Conservation (phyloP, 2,797 vertebrate species). For the Macropus fuliginosus region DNA sequence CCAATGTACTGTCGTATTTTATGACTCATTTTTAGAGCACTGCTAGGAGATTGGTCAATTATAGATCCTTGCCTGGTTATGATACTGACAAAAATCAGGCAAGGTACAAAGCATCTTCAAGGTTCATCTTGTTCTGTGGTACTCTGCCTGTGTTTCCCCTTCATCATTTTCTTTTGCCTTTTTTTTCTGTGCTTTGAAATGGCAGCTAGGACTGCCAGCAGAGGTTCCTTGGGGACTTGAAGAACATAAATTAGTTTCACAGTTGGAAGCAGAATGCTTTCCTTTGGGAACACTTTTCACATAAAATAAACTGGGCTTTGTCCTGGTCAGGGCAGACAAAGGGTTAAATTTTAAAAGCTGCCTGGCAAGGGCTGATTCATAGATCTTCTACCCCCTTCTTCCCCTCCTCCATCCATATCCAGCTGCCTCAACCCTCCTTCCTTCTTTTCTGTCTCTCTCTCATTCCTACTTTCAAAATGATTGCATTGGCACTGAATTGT, state of each 20-base stretch:
- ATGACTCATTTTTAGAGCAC: not conserved
- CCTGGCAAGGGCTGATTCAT: not conserved
- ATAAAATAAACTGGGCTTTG: conserved; percentile 31
- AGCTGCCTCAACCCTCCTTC: not conserved
- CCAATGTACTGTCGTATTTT: not conserved
- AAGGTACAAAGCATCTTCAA: not conserved
- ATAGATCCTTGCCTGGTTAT: not conserved
- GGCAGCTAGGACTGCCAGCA: conserved; percentile 1
- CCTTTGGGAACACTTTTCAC: conserved; percentile 47
- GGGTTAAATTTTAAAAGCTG: not conserved
- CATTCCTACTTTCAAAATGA: not conserved
- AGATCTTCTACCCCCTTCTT: not conserved
- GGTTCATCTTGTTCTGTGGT: not conserved
- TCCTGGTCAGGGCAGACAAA: conserved; percentile 15
- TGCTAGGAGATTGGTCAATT: not conserved
- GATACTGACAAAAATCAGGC: not conserved
- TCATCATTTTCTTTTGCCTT: not conserved
- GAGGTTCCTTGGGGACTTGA: conserved; percentile 34
- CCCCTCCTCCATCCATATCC: not conserved
- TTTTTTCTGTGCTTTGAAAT: not conserved
- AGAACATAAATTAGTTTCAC: conserved; percentile 53
- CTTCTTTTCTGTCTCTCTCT: not conserved
- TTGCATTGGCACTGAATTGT: not conserved
- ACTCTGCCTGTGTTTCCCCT: not conserved
- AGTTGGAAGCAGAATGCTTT: conserved; percentile 53